Evolutionary conservation across 2,797 vertebrate species (phyloP), one percentile per base, ranked within the genome.

Genomic region (Spinibarbus caldwelli): DNA sequence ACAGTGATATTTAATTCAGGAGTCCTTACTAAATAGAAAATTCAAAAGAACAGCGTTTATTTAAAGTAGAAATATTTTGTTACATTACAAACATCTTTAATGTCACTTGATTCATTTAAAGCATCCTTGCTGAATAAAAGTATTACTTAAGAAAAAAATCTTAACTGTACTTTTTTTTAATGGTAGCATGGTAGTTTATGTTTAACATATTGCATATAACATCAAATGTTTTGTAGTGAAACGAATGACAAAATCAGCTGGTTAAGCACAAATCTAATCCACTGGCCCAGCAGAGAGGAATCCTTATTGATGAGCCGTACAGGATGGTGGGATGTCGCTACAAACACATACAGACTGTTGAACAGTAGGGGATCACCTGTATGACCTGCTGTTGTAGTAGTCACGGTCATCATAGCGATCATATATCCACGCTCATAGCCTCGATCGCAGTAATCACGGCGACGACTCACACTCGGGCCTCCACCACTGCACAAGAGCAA

Each of bases 401-500:
- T 98, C 97, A 23, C 97, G 94, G 88, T 99, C 97, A 15, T 99
- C 97, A 45, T 98, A 98, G 47, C 97, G 94, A 52, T 96, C 95
- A 0, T 95, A n/a, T n/a, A 95, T 78, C 95, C 96, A 6, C 92
- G 91, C 83, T 94, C 86, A 29, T 94, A 94, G 2, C 96, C 95
- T 57, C 97, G 93, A 76, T 98, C 96, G 2, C 97, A 97, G 34
- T 96, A 96, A 93, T 99, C 97, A 34, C 94, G 92, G 0, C 93
- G 91, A 12, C 93, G 86, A n/a, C 83, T 93, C 54, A 93, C 92
- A 54, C 94, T 92, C 1, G 93, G 93, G 36, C 91, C 94, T 19
- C 87, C 86, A 1, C 90, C 89, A 45, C 90, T 88, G 26, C 38
- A 34, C 0, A 7, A 21, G 8, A 66, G 14, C 10, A 15, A 54